Evolutionary conservation across 2,113 vertebrate genomes (phyloP).

Genomic region (Mustela nigripes): DNA sequence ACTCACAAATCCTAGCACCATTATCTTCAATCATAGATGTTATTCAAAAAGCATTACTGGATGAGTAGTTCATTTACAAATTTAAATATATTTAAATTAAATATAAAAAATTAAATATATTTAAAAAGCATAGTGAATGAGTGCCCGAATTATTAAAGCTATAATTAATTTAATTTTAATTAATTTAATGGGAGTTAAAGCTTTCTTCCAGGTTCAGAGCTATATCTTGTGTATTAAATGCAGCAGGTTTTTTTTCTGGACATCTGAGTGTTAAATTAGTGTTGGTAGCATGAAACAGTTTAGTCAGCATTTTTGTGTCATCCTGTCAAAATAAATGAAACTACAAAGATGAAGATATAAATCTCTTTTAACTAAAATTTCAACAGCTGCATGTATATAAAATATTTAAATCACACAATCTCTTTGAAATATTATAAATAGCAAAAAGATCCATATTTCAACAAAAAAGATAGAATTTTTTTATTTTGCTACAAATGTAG

Average conservation of each 20-base stretch:
- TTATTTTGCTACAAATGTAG: not conserved
- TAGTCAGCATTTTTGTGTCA: not conserved
- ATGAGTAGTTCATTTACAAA: not conserved
- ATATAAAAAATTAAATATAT: not conserved
- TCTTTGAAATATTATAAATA: not conserved
- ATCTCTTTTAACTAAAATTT: not conserved
- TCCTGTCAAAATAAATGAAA: not conserved
- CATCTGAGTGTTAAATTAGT: slow-evolving; percentile 29
- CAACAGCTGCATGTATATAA: not conserved
- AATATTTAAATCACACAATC: not conserved
- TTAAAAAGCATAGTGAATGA: not conserved
- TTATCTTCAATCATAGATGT: not conserved
- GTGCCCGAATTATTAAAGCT: not conserved
- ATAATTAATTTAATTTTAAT: not conserved
- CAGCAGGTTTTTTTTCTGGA: not conserved
- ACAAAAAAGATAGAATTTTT: not conserved
- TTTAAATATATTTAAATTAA: not conserved
- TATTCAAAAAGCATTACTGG: not conserved
- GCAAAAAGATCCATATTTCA: not conserved
- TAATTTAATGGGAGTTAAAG: not conserved
- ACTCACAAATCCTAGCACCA: not conserved
- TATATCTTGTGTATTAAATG: not conserved
- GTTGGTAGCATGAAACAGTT: not conserved
- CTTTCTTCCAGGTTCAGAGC: not conserved
- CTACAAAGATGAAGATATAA: not conserved